These are phyloP conservation scores for Periparus ater DNA, from an alignment of 2,797 vertebrate genomes.

Conservation along the genomic window DNA sequence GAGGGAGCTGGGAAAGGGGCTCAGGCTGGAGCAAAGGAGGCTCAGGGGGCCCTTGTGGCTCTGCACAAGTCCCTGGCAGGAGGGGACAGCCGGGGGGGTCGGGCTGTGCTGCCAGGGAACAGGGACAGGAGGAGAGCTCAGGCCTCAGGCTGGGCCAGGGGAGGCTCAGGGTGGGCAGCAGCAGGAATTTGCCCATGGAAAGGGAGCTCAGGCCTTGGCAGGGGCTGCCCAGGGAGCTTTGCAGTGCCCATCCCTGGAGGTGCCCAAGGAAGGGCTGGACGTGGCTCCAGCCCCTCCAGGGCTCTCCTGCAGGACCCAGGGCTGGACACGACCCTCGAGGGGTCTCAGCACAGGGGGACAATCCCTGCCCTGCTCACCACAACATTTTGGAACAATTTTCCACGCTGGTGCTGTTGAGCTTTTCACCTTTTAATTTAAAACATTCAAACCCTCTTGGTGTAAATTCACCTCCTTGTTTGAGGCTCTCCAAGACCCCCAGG, in stretches of 20 bases:
- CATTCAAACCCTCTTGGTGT: background rate
- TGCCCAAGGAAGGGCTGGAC: too few species aligned
- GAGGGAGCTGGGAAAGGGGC: background rate
- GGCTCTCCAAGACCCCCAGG: background rate
- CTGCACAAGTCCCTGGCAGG: too few species aligned
- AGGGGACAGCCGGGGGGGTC: too few species aligned
- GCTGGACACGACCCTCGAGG: background rate
- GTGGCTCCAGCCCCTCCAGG: background rate
- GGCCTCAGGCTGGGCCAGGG: too few species aligned
- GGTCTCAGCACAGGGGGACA: background rate
- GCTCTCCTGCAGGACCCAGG: background rate
- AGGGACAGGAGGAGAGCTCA: background rate
- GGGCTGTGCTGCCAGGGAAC: too few species aligned
- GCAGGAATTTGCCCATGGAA: too few species aligned
- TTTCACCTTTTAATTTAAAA: background rate
- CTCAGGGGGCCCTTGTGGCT: background rate
- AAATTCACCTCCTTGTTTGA: background rate
- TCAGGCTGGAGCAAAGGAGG: background rate
- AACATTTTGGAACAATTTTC: background rate
- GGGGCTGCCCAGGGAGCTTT: too few species aligned
- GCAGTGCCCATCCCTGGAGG: too few species aligned
- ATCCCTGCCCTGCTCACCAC: background rate
- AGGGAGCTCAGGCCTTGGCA: too few species aligned
- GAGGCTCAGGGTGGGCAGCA: too few species aligned
- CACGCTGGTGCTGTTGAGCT: background rate